Base-by-base conservation (phyloP, 1,140 invertebrate genomes). In the Drosophila kanapiae region DNA sequence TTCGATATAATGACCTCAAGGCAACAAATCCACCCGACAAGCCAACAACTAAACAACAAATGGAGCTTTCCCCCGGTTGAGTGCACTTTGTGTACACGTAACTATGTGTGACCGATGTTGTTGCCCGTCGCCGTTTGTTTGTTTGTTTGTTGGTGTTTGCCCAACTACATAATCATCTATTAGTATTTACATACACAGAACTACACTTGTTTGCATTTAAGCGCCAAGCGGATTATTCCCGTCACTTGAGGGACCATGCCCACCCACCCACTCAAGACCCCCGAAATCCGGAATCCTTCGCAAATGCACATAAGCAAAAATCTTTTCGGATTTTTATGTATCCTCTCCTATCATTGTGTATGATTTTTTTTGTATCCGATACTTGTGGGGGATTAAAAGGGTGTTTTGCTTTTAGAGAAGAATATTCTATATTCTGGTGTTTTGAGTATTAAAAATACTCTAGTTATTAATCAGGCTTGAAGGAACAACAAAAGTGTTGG, bases 161-260 rank as follows among this genome's bases (percentile, higher is more conserved):
- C 78, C 85, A 87, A 84, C 84, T 87, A 87, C 84, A 87, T 87
- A 87, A 87, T 87, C 85, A 87, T 87, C 84, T 87, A 87, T 87
- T 87, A 87, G 84, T 87, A 87, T 87, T 87, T 87, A 87, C 84
- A 87, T 87, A 88, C 84, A 87, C 87, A 87, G 80, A 88, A 87
- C 84, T 88, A 87, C 84, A 87, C 78, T 87, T 88, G 84, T 90
- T 88, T 88, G 84, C 84, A 88, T 88, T 88, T 88, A 88, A 87
- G 84, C 82, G 77, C 60, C 83, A 88, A 87, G 84, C 85, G 84
- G 84, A 88, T 88, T 88, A 88, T 74, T 69, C 58, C 68, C 69
- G 69, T 72, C 69, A 72, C 69, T 72, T 82, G 58, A 71, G 61
- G 42, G 69, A 42, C 48, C n/a, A n/a, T n/a, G n/a, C n/a, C 35